Base-by-base conservation (phyloP, 2,888 invertebrate genomes). In the Tetranychus piercei region DNA sequence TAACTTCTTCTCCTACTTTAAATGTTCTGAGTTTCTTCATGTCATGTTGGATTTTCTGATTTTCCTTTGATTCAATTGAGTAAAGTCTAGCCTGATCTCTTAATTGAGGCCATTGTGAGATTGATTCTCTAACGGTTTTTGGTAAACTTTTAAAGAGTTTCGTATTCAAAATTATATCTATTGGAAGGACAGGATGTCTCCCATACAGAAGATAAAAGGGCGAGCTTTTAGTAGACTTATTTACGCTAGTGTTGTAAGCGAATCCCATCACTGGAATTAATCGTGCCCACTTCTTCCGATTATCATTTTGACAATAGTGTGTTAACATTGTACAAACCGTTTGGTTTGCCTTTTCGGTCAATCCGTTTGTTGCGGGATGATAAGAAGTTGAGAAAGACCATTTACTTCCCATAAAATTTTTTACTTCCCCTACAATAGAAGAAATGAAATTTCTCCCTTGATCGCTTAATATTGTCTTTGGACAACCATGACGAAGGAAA, bases 231-330 rank as follows among this genome's bases (percentile, higher is more conserved):
- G 76, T 77, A 1, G 70, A 71, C 6, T 72, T 70, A n/a, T 75
- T 75, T 8, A 43, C 44, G 1, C 73, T 11, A 8, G 72, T 44
- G 71, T 75, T 76, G 15, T 75, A 74, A 5, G 71, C 73, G 45
- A 73, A 75, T 1, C 70, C 71, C 6, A 73, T 55, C 72, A 74
- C 72, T 6, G 73, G 74, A 22, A 76, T 20, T 6, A 75, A 11
- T 6, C n/a, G n/a, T 34, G 70, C 73, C 76, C 76, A 77, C 5
- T 75, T 43, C 43, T 23, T 23, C 1, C 45, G 64, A 20, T 74
- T 65, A 15, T 73, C 55, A 11, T 15, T 20, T 7, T 73, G 45
- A n/a, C 74, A 23, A 72, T 76, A 76, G 45, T 74, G 69, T 7
- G 45, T 67, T 15, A 75, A n/a, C 71, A 76, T 74, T 9, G n/a